Conservation (phyloP, 2,797 vertebrate species). For the Sternotherus odoratus region DNA sequence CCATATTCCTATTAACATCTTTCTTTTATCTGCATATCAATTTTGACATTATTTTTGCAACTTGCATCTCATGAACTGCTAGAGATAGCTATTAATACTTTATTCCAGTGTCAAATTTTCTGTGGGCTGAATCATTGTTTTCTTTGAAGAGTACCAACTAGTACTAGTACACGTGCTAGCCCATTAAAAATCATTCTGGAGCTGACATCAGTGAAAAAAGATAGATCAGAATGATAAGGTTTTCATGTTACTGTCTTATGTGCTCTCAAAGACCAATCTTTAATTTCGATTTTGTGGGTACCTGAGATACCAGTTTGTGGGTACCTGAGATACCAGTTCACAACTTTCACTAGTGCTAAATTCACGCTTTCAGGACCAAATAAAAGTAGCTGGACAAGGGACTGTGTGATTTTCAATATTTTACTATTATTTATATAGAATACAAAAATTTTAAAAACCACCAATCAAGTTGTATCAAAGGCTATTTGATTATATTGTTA, state of each 20-base stretch:
- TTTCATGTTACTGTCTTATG: not conserved
- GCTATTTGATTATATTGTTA: not conserved
- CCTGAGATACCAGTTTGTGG: too few species aligned
- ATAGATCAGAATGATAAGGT: not conserved
- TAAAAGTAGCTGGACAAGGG: not conserved
- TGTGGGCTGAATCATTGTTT: not conserved
- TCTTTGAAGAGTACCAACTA: not conserved
- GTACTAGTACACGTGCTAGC: not conserved
- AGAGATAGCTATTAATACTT: not conserved
- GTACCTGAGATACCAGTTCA: too few species aligned
- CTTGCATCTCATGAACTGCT: accelerated
- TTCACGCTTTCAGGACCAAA: not conserved
- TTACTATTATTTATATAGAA: not conserved
- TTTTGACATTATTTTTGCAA: not conserved
- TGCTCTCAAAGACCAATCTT: not conserved
- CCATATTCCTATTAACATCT: accelerated
- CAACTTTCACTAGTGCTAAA: not conserved
- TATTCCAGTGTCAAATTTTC: not conserved
- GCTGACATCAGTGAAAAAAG: not conserved
- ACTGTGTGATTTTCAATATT: not conserved
- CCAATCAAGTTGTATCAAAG: not conserved
- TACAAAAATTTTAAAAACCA: not conserved
- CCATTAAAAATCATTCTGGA: not conserved
- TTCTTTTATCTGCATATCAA: not conserved
- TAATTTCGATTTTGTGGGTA: not conserved